These are phyloP conservation scores for Drosophila busckii DNA, from an alignment of 1,140 invertebrate genomes.

Conservation along the genomic window DNA sequence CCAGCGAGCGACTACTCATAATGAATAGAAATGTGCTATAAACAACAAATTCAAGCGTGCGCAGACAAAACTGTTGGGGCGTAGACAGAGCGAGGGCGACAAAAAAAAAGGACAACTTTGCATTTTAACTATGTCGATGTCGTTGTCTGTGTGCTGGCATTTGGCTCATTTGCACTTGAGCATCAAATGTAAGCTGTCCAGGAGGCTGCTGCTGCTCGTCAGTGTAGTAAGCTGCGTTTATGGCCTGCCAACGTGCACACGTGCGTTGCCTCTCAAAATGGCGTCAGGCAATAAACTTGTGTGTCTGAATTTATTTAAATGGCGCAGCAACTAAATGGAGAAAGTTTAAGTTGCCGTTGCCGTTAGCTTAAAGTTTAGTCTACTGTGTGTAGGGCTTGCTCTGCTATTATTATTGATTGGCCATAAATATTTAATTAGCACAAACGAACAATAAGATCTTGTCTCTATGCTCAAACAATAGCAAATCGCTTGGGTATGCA, in stretches of 20 bases:
- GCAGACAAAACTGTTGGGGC: constrained; percentile 9
- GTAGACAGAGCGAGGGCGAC: not conserved
- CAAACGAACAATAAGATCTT: too few species aligned
- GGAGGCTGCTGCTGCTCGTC: constrained; percentile 3
- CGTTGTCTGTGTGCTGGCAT: constrained; percentile 36
- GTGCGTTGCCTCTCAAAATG: constrained; percentile 56
- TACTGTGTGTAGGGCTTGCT: too few species aligned
- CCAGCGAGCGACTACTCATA: constrained; percentile 58
- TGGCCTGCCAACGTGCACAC: constrained; percentile 56
- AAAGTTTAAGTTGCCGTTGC: too few species aligned
- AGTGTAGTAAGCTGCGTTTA: constrained; percentile 61
- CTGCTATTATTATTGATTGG: too few species aligned
- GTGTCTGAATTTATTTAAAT: constrained; percentile 62
- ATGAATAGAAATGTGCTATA: constrained; percentile 74
- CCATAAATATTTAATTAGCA: too few species aligned
- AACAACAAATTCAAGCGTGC: constrained; percentile 28
- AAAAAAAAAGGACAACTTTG: constrained; percentile 22
- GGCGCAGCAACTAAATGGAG: constrained; percentile 34
- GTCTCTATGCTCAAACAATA: too few species aligned
- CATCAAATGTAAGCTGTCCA: constrained; percentile 50
- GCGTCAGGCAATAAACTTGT: not conserved
- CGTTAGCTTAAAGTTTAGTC: too few species aligned
- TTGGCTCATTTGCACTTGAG: constrained; percentile 66
- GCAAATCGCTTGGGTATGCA: too few species aligned
- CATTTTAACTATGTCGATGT: too few species aligned